Conservation (phyloP, 1,140 invertebrate species). For the Aphidius gifuensis region DNA sequence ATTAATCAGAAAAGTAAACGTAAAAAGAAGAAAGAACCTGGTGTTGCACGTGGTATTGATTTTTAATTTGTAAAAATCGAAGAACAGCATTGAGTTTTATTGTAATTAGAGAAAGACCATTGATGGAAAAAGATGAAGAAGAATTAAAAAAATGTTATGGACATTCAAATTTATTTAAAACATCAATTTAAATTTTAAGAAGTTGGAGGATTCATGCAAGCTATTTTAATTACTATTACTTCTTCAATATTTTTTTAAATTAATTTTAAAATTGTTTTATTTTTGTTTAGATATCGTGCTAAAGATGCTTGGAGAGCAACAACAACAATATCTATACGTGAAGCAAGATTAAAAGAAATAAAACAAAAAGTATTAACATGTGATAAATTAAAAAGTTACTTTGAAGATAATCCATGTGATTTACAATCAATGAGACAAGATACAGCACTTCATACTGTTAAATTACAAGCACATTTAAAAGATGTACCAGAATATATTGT, state of each 20-base stretch:
- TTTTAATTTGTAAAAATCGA: too few relatives aligned
- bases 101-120: too few relatives aligned
- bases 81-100: too few relatives aligned
- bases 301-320: conserved; percentile 92
- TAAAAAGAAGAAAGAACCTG: too few relatives aligned
- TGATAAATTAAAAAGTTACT: conserved; percentile 90
- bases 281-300: conserved; percentile 69
- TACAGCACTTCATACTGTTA: conserved; percentile 83
- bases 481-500: conserved; percentile 95
- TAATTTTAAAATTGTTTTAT: conserved; percentile 14
- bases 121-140: too few relatives aligned
- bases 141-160: conserved; percentile 65
- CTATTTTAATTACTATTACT: too few relatives aligned
- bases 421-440: conserved; percentile 87
- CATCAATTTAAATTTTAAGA: conserved; percentile 90
- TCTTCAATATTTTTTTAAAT: neutral
- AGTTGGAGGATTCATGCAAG: conserved; percentile 83
- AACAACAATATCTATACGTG: conserved; percentile 86
- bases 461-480: conserved; percentile 79
- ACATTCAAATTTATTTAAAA: conserved; percentile 63
- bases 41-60: too few relatives aligned
- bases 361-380: conserved; percentile 91
- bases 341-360: conserved; percentile 94
- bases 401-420: conserved; percentile 92
- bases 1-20: too few relatives aligned